Conservation (phyloP, 2,113 vertebrate species). For the Leptobrachium ailaonicum region DNA sequence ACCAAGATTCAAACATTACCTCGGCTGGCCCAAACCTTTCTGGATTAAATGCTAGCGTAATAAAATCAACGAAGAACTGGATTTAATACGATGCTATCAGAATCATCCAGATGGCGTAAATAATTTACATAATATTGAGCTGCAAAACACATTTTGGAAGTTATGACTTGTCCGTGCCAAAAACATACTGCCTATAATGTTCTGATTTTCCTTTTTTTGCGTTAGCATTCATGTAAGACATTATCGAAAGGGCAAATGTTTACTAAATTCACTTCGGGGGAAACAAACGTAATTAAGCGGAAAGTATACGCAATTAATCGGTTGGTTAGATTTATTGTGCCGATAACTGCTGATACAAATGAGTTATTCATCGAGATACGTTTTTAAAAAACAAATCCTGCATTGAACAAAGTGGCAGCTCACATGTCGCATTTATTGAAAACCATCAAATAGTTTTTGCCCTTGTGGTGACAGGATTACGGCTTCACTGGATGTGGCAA, state of each 20-base stretch:
- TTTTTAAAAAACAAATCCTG: too few relatives aligned
- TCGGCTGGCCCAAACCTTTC: slow-evolving; percentile 28
- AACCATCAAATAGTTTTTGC: too few relatives aligned
- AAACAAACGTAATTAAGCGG: too few relatives aligned
- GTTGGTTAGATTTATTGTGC: too few relatives aligned
- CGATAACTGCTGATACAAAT: too few relatives aligned
- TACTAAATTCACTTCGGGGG: background rate
- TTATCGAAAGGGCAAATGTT: slow-evolving; percentile 8
- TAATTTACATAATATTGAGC: slow-evolving; percentile 41
- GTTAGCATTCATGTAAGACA: background rate
- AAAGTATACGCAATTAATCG: too few relatives aligned
- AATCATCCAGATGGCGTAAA: slow-evolving; percentile 47
- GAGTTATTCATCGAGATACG: too few relatives aligned
- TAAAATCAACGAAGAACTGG: slow-evolving; percentile 33
- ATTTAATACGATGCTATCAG: slow-evolving; percentile 35
- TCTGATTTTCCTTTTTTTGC: background rate
- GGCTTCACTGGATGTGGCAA: too few relatives aligned
- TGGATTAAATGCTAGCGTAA: slow-evolving; percentile 22
- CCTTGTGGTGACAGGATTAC: too few relatives aligned
- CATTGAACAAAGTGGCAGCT: too few relatives aligned
- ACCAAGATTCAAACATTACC: slow-evolving; percentile 21
- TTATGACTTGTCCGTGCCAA: slow-evolving; percentile 13
- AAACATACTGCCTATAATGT: slow-evolving; percentile 16
- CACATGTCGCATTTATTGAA: too few relatives aligned
- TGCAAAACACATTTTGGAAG: slow-evolving; percentile 21